Evolutionary conservation across 2,888 invertebrate species (phyloP).

Genomic region (Sepiola atlantica): DNA sequence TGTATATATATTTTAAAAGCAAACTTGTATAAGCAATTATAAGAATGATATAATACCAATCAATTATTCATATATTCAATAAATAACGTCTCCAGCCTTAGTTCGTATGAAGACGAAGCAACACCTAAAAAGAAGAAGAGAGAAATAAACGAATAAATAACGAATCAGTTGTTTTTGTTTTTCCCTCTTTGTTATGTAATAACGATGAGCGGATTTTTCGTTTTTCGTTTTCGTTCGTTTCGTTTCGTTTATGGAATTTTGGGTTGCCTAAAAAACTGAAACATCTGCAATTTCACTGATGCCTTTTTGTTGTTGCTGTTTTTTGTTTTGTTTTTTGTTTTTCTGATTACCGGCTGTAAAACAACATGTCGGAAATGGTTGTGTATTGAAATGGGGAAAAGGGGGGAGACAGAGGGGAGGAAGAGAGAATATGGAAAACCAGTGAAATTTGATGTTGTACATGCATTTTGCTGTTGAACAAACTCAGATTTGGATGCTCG

Average conservation of each 20-base stretch:
- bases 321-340: neutral
- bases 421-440: no score
- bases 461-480: no score
- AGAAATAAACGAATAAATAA: neutral
- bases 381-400: neutral
- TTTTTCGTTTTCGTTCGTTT: neutral
- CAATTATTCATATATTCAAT: neutral
- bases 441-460: neutral
- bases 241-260: neutral
- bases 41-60: neutral
- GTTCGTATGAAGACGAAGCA: neutral
- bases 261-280: neutral
- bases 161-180: neutral
- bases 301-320: neutral
- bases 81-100: neutral
- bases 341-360: neutral
- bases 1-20: neutral
- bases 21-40: neutral
- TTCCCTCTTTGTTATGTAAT: neutral
- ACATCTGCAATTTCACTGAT: neutral
- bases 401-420: no score
- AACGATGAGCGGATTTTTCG: neutral
- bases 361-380: neutral
- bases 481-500: no score
- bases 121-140: neutral